A percentile compares a stretch with the other conserved stretches of the same genome.
Evolutionary conservation across 2,113 vertebrate genomes (phyloP).

Genomic region (Toxotes jaculatrix): DNA sequence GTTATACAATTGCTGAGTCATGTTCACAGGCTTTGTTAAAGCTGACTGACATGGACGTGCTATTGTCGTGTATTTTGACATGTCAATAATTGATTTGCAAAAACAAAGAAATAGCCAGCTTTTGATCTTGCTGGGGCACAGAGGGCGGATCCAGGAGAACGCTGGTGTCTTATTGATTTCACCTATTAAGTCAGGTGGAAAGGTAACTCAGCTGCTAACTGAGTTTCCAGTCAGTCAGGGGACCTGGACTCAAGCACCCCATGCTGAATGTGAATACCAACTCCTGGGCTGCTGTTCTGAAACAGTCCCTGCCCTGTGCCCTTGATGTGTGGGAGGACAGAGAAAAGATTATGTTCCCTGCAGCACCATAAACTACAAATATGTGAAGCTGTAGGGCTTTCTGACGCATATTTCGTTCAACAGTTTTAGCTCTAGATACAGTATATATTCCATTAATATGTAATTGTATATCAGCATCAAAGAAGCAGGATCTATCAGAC

Average conservation of each 20-base stretch:
- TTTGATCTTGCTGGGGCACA: conserved; percentile 33
- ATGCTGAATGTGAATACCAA: conserved; percentile 46
- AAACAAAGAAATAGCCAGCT: conserved; percentile 22
- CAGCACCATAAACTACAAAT: conserved; percentile 20
- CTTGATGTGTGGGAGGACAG: background rate
- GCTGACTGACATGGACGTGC: background rate
- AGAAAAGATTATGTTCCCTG: conserved; percentile 15
- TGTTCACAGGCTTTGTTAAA: conserved; percentile 1
- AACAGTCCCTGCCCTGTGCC: conserved; percentile 29
- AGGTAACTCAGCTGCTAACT: conserved; percentile 18
- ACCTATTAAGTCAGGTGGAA: conserved; percentile 36
- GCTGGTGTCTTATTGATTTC: conserved; percentile 46
- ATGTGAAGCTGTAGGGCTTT: conserved; percentile 6
- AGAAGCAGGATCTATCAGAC: conserved; percentile 27
- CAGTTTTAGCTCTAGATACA: background rate
- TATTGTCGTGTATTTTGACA: conserved; percentile 18
- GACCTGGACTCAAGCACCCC: conserved; percentile 48
- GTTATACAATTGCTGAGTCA: conserved; percentile 16
- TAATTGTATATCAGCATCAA: conserved; percentile 45
- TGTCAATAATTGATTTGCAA: conserved; percentile 18
- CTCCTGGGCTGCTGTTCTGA: conserved; percentile 24
- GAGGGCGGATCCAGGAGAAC: conserved; percentile 17
- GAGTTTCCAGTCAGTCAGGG: conserved; percentile 25
- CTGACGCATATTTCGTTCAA: conserved; percentile 27
- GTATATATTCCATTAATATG: conserved; percentile 45